Percentiles rank a stretch among this genome's conserved stretches.
These are phyloP conservation scores for Cinclus cinclus DNA, from an alignment of 2,113 vertebrate species.

Conservation along the genomic window DNA sequence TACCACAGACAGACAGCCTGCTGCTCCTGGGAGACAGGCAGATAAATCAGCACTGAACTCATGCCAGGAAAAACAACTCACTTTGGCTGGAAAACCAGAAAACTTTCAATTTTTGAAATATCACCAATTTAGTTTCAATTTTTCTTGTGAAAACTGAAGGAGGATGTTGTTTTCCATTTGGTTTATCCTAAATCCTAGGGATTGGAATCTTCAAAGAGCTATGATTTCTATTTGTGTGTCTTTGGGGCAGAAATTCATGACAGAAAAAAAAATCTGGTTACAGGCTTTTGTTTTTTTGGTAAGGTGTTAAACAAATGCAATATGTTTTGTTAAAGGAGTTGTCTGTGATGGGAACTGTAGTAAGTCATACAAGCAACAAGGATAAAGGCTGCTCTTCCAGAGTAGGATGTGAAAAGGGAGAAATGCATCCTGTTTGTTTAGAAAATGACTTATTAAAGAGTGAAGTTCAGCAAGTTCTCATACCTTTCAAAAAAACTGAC, in stretches of 20 bases:
- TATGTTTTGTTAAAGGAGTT: background rate
- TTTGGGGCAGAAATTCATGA: background rate
- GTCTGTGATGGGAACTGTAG: background rate
- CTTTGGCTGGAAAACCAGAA: background rate
- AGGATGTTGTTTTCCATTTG: background rate
- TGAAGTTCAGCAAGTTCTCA: background rate
- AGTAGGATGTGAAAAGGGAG: background rate
- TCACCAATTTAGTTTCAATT: background rate
- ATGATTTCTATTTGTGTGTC: background rate
- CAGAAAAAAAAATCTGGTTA: background rate
- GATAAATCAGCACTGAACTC: background rate
- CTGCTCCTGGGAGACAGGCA: background rate
- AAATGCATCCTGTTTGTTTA: background rate
- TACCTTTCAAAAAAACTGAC: background rate
- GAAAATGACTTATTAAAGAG: background rate
- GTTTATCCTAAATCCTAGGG: background rate
- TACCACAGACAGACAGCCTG: background rate
- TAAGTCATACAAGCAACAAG: background rate
- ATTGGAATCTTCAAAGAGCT: background rate
- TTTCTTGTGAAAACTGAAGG: background rate
- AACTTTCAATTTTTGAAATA: background rate
- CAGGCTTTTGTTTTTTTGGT: background rate
- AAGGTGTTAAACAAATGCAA: background rate
- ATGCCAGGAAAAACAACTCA: background rate
- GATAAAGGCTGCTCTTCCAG: background rate